These are phyloP conservation scores for Ahaetulla prasina DNA, from an alignment of 2,113 vertebrate species.

Conservation along the genomic window DNA sequence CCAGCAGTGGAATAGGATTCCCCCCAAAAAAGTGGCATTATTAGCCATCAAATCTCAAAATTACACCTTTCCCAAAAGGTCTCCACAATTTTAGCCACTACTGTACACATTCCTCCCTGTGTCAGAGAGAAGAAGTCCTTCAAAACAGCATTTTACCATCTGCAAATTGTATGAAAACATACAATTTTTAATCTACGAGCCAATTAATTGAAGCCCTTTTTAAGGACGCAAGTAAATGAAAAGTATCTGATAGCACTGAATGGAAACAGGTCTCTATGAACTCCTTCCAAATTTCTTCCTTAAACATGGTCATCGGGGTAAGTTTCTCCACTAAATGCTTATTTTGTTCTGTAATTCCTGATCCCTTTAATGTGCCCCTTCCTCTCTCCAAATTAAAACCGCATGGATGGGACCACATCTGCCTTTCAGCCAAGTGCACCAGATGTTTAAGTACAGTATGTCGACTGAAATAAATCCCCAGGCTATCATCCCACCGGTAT, in stretches of 20 bases:
- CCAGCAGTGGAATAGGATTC: too few species aligned
- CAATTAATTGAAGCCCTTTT: background rate
- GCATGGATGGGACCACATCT: background rate
- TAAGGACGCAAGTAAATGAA: background rate
- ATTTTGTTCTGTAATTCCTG: background rate
- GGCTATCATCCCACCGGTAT: background rate
- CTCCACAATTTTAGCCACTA: too few species aligned
- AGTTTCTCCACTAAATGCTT: background rate
- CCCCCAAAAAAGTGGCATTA: too few species aligned
- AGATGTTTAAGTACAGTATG: slow-evolving; percentile 4
- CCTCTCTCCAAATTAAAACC: slow-evolving; percentile 9
- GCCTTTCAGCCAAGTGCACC: background rate
- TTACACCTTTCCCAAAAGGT: too few species aligned
- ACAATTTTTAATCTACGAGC: background rate
- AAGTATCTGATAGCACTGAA: background rate
- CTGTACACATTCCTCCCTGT: background rate
- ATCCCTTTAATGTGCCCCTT: slow-evolving; percentile 9
- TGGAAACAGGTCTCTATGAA: background rate
- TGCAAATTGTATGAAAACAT: background rate
- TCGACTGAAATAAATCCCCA: background rate
- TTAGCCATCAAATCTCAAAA: too few species aligned
- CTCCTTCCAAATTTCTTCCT: background rate
- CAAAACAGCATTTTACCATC: background rate
- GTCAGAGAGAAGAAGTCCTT: background rate
- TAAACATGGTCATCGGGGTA: background rate